These are phyloP conservation scores for Endotricha flammealis DNA, from an alignment of 2,888 invertebrate species.

Conservation along the genomic window DNA sequence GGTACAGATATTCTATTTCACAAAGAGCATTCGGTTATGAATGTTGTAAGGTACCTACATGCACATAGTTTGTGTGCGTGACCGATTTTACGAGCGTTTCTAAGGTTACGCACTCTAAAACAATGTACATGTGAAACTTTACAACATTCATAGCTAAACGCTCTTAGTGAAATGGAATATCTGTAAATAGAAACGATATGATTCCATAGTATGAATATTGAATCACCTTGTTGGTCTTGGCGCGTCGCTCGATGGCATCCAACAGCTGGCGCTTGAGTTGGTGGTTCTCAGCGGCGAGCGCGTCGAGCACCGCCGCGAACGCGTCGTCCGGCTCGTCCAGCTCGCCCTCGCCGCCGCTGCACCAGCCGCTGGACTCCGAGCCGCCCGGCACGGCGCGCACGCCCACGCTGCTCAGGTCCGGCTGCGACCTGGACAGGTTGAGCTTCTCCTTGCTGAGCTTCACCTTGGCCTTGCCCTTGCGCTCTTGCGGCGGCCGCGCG, in stretches of 20 bases:
- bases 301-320: slow-evolving; percentile 88
- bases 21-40: too few relatives aligned
- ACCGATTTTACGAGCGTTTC: too few relatives aligned
- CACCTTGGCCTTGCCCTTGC: slow-evolving; percentile 57
- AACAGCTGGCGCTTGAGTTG: slow-evolving; percentile 90
- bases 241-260: slow-evolving; percentile 88
- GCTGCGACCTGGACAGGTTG: slow-evolving; percentile 87
- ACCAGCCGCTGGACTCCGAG: slow-evolving; percentile 80
- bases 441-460: slow-evolving; percentile 78
- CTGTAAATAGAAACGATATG: too few relatives aligned
- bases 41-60: too few relatives aligned
- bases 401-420: slow-evolving; percentile 84
- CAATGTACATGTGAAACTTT: too few relatives aligned
- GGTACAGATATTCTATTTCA: too few relatives aligned
- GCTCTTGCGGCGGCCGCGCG: slow-evolving; percentile 40
- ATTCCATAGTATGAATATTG: too few relatives aligned
- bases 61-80: too few relatives aligned
- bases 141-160: too few relatives aligned
- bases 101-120: too few relatives aligned
- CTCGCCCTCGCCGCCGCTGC: slow-evolving; percentile 75
- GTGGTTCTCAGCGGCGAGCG: slow-evolving; percentile 90
- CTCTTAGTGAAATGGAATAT: too few relatives aligned
- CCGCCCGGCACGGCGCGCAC: slow-evolving; percentile 74
- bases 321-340: slow-evolving; percentile 86
- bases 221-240: slow-evolving; percentile 91